Evolutionary conservation across 64 coral and sea anemone species (phyloP), one percentile per base, ranked within the genome.

Genomic region (Orbicella faveolata): DNA sequence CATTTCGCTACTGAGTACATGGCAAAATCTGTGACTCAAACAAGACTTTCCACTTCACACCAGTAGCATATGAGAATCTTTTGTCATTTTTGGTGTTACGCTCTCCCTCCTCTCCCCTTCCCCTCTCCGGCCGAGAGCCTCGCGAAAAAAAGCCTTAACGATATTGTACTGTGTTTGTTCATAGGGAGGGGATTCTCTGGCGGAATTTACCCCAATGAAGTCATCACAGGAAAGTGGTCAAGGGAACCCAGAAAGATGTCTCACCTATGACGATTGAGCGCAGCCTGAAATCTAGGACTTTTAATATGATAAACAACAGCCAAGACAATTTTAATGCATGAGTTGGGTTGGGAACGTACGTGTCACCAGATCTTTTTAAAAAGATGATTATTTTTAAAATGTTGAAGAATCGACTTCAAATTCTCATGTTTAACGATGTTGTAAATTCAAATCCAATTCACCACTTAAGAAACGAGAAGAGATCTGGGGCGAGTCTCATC

Each of bases 191-290:
- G 87, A 86, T 74, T 65, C 74, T 26, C 19, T 94, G 11, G 92
- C 73, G 8, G 87, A 89, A 39, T 54, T 94, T 35, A 94, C 92
- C 8, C 92, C 80, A 21, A 89, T 94, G 92, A 89, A 94, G 44
- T 57, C 78, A 1, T 77, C 79, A 9, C 82, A 84, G 14, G 63
- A 84, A 23, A 30, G 51, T 10, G 77, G 77, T 0, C 76, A 52
- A 54, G 9, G 41, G 21, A 79, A 79, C 17, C 70, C 44, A 35
- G 63, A 84, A 26, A 63, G 81, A 21, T 63, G 81, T 39, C 63
- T 84, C 15, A 84, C 63, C 59, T 84, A n/a, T 84, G 19, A 67
- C 4, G 62, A 84, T 66, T 84, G 36, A 84, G 65, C 19, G 37
- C 18, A 5, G 18, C 11, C 17, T 6, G 20, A 6, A 68, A 48